Evolutionary conservation across 2,888 invertebrate species (phyloP), one percentile per base, ranked within the genome.

Genomic region (Urechis unicinctus): DNA sequence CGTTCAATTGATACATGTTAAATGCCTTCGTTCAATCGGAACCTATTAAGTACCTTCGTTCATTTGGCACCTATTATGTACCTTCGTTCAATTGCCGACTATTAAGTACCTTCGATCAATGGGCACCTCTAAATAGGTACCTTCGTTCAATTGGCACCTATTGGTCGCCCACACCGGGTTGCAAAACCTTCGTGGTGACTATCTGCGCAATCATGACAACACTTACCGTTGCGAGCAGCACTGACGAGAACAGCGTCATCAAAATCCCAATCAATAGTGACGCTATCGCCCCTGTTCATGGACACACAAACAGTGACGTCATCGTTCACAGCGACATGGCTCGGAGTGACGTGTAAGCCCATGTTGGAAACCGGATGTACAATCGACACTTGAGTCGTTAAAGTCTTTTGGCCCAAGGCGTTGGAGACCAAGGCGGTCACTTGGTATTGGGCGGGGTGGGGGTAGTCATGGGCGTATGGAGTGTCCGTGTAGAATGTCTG

Each of bases 231-330:
- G n/a, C 41, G 9, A 36, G 17, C 9, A 36, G 41, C 17, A n/a
- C 41, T 36, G 9, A 9, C 17, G 41, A 9, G 17, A 13, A 9
- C 21, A 21, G 13, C 45, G 21, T 45, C 45, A 17, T 21, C 45
- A 45, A 45, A 45, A 21, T 45, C 45, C 17, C 17, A 21, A 21
- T 6, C 21, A 21, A 45, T 17, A 21, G 45, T 45, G 29, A 68
- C 62, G 54, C 63, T 59, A 1, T 61, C 61, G 24, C 68, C 68
- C 41, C 60, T 60, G 53, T 59, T 61, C 24, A 68, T 55, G 44
- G 57, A 60, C n/a, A 65, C 60, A 28, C 58, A 59, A 30, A 66
- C 64, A 3, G 56, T 61, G 2, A 65, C 64, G 53, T 61, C 58
- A 41, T 61, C 56, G 6, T 54, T 61, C 3, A 64, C 60, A 4